phyloP scores from a whole-genome alignment of 2,797 vertebrate genomes.

The Linurgus olivaceus region DNA sequence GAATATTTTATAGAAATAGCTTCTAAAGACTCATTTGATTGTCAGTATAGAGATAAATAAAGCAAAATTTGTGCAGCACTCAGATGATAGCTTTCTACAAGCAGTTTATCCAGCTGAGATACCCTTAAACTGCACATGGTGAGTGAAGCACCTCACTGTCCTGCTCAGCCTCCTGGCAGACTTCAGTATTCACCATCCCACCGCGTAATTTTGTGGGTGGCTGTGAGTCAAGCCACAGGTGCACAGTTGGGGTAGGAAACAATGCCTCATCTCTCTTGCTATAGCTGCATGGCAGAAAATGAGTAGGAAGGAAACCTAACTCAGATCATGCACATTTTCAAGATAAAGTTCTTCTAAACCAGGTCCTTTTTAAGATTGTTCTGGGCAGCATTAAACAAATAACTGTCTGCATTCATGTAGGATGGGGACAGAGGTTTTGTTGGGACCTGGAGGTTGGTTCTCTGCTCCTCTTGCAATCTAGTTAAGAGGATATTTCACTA shows the following conservation, averaged over 20 bases:
- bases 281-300: background rate
- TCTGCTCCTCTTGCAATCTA: background rate
- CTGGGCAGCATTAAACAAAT: background rate
- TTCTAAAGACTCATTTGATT: background rate
- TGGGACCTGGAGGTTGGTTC: background rate
- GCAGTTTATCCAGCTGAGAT: background rate
- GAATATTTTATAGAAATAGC: background rate
- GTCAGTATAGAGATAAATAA: background rate
- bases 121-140: background rate
- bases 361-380: background rate
- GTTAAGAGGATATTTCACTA: background rate
- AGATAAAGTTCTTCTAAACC: background rate
- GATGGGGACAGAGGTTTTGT: background rate
- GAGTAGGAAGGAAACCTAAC: background rate
- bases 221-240: background rate
- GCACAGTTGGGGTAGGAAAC: background rate
- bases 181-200: background rate
- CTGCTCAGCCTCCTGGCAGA: background rate
- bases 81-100: background rate
- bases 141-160: background rate
- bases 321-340: background rate
- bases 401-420: accelerated
- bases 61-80: background rate
- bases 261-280: background rate
- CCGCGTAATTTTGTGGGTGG: background rate